phyloP scores from a whole-genome alignment of 2,797 vertebrate species.

The Amniataba percoides region DNA sequence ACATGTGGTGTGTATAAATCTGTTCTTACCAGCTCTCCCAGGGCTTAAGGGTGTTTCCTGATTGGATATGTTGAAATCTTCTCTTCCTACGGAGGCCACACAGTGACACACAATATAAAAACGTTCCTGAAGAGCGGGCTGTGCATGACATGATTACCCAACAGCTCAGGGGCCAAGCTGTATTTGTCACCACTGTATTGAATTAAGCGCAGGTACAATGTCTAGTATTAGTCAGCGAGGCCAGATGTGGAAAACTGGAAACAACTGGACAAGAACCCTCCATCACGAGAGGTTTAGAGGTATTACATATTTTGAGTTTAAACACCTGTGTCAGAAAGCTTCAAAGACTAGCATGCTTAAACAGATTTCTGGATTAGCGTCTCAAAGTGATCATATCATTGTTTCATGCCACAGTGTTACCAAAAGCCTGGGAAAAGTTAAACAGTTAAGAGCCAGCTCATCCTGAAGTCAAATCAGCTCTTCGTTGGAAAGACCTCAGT shows the following conservation, averaged over 20 bases:
- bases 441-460: slow-evolving; percentile 69
- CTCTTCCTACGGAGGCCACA: slow-evolving; percentile 36
- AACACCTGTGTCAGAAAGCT: slow-evolving; percentile 20
- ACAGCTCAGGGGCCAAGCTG: slow-evolving; percentile 20
- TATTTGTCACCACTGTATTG: slow-evolving; percentile 37
- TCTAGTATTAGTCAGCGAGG: slow-evolving; percentile 20
- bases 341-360: slow-evolving; percentile 4
- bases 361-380: slow-evolving; percentile 17
- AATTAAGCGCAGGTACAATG: slow-evolving; percentile 26
- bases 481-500: slow-evolving; percentile 47
- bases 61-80: slow-evolving; percentile 53
- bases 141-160: slow-evolving; percentile 52
- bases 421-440: slow-evolving; percentile 72
- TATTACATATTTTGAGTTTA: slow-evolving; percentile 16
- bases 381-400: slow-evolving; percentile 27
- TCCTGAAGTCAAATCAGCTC: slow-evolving; percentile 40
- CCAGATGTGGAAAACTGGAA: slow-evolving; percentile 25
- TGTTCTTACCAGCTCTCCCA: slow-evolving; percentile 36
- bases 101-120: slow-evolving; percentile 53
- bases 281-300: not conserved
- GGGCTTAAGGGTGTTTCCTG: slow-evolving; percentile 48
- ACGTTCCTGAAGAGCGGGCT: slow-evolving; percentile 39
- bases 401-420: slow-evolving; percentile 36
- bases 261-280: not conserved
- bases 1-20: slow-evolving; percentile 48